Percentiles rank a stretch among this genome's conserved stretches.
These are phyloP conservation scores for Ecliptopera silaceata DNA, from an alignment of 2,888 invertebrate genomes.

Conservation along the genomic window DNA sequence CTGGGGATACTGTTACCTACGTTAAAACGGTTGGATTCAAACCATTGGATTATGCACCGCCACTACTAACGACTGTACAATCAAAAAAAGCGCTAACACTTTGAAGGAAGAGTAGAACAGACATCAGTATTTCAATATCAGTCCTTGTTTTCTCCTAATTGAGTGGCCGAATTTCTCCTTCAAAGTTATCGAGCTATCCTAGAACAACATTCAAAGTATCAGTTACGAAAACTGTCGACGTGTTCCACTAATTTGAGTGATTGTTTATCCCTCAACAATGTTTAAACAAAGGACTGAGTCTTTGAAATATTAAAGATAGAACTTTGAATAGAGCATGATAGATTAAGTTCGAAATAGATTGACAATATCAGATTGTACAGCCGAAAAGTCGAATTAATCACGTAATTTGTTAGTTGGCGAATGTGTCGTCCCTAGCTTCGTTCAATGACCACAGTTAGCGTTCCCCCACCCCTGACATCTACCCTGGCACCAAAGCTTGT, in stretches of 20 bases:
- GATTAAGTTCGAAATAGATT: slow-evolving; percentile 18
- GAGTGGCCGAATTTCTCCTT: no score
- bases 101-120: neutral
- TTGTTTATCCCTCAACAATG: neutral
- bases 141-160: neutral
- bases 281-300: no score
- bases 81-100: slow-evolving; percentile 33
- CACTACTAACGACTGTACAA: slow-evolving; percentile 73
- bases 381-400: slow-evolving; percentile 66
- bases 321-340: slow-evolving; percentile 32
- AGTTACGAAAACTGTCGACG: neutral
- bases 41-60: slow-evolving; percentile 69
- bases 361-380: slow-evolving; percentile 67
- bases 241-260: neutral
- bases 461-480: slow-evolving; percentile 56
- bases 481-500: slow-evolving; percentile 71
- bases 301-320: slow-evolving; percentile 1
- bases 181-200: no score
- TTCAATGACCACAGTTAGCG: slow-evolving; percentile 68
- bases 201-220: neutral
- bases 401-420: slow-evolving; percentile 77
- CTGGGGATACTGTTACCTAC: slow-evolving; percentile 93
- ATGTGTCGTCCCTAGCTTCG: slow-evolving; percentile 79
- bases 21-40: slow-evolving; percentile 91
- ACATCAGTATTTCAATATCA: neutral